Conservation (phyloP, 2,113 vertebrate species). For the Bucco capensis region DNA sequence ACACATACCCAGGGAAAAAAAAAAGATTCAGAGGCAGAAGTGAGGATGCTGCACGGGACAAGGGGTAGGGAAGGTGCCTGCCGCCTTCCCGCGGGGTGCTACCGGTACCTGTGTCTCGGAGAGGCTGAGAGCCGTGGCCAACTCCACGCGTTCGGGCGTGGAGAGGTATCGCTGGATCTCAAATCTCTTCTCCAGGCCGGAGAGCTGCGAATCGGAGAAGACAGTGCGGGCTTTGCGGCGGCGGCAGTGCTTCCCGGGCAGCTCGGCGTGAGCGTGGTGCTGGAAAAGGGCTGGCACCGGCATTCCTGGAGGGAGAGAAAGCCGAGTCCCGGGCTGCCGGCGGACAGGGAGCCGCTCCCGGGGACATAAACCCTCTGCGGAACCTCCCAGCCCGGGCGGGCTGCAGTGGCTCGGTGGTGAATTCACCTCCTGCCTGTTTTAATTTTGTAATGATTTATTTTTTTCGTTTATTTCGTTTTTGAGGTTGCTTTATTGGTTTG, state of each 20-base stretch:
- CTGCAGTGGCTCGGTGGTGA: too few relatives aligned
- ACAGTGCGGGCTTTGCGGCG: constrained; percentile 95
- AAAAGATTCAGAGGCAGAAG: not conserved
- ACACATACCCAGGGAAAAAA: too few relatives aligned
- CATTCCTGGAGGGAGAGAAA: constrained; percentile 76
- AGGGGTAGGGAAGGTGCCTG: not conserved
- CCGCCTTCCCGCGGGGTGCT: too few relatives aligned
- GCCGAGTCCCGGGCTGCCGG: not conserved
- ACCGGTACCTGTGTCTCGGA: constrained; percentile 92
- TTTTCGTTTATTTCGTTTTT: not conserved
- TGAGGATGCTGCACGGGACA: not conserved
- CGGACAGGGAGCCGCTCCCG: not conserved
- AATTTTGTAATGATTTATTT: not conserved
- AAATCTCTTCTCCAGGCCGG: constrained; percentile 93
- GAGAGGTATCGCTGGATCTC: constrained; percentile 96
- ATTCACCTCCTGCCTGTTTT: not conserved
- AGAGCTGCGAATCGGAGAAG: constrained; percentile 97
- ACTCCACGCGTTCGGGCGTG: constrained; percentile 93
- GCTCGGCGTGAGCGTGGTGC: constrained; percentile 82
- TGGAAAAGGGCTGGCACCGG: constrained; percentile 93
- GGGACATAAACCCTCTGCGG: not conserved
- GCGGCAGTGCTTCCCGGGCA: constrained; percentile 93
- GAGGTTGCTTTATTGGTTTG: not conserved
- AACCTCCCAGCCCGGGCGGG: not conserved
- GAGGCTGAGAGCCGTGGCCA: constrained; percentile 95